Evolutionary conservation across 1,140 invertebrate genomes (phyloP).

Genomic region (Bombus impatiens): DNA sequence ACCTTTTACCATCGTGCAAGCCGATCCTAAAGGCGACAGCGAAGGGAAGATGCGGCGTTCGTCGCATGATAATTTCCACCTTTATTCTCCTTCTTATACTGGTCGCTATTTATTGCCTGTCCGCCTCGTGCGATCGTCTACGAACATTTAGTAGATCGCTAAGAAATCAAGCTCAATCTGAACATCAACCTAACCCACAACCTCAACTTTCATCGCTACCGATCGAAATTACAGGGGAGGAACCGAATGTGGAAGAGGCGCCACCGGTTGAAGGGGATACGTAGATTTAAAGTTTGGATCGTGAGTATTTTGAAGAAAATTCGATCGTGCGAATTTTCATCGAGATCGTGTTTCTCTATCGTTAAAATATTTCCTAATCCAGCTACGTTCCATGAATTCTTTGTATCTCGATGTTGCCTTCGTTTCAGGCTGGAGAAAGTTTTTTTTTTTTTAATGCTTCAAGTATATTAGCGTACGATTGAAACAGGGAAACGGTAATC

Average conservation of each 20-base stretch:
- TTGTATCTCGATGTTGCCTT: too few species aligned
- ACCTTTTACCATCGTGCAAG: slow-evolving; percentile 32
- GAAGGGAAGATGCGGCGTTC: slow-evolving; percentile 34
- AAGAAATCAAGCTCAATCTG: neutral
- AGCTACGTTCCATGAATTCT: too few species aligned
- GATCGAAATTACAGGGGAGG: neutral
- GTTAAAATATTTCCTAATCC: neutral
- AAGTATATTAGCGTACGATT: too few species aligned
- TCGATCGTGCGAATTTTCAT: neutral
- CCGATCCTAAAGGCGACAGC: slow-evolving; percentile 37
- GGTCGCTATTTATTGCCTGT: slow-evolving; percentile 28
- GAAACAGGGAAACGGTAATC: too few species aligned
- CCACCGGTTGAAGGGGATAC: neutral
- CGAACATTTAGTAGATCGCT: neutral
- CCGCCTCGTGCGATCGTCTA: neutral
- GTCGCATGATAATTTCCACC: slow-evolving; percentile 39
- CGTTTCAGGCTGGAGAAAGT: too few species aligned
- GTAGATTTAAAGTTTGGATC: neutral
- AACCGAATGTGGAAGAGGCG: neutral
- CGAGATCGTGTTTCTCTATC: too few species aligned
- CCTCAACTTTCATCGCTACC: neutral
- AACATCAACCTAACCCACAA: neutral
- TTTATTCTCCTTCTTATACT: slow-evolving; percentile 38
- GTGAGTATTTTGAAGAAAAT: neutral
- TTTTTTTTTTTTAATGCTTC: too few species aligned